Base-by-base conservation (phyloP, 2,113 vertebrate genomes). In the Glaucidium brasilianum region DNA sequence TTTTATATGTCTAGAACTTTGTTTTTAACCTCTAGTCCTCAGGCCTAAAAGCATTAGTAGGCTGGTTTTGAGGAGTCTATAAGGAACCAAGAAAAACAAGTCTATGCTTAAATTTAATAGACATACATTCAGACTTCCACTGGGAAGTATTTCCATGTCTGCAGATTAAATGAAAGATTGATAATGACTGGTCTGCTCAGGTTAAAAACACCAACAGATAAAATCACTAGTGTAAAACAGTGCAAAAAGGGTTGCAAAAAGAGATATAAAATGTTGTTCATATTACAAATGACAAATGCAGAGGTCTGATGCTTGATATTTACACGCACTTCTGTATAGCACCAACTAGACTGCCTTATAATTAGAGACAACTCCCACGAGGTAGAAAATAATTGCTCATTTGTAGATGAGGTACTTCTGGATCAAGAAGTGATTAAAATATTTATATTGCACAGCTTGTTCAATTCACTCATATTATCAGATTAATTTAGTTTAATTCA, bases 341-440 rank as follows among this genome's bases (percentile, higher is more conserved):
- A 96, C 95, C 87, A 96, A 88, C 93, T 96, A 88, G 94, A 78
- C 97, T 82, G 89, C 90, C 86, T 98, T 97, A 95, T 98, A 99
- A 99, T 98, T 98, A 98, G 86, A 97, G 94, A 87, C 43, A 64
- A 45, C 73, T 99, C 98, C 98, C 98, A 97, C 59, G 97, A 98
- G 99, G 96, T 93, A 82, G 81, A 98, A 98, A 97, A 97, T 98
- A 99, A 99, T 99, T 99, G 98, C 98, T 99, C 98, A 98, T 99
- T 99, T 99, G 98, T 98, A 98, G 97, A 98, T 98, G 98, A 98
- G 98, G 97, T 96, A 98, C 98, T 98, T 98, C 96, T 98, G 97
- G 98, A 98, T 98, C 98, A 98, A 98, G 98, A 98, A 98, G 95
- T 98, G 98, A 98, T 98, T 99, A 98, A 99, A 99, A 99, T 99